These are phyloP conservation scores for Tylochromis polylepis DNA, from an alignment of 2,113 vertebrate genomes.

Conservation along the genomic window DNA sequence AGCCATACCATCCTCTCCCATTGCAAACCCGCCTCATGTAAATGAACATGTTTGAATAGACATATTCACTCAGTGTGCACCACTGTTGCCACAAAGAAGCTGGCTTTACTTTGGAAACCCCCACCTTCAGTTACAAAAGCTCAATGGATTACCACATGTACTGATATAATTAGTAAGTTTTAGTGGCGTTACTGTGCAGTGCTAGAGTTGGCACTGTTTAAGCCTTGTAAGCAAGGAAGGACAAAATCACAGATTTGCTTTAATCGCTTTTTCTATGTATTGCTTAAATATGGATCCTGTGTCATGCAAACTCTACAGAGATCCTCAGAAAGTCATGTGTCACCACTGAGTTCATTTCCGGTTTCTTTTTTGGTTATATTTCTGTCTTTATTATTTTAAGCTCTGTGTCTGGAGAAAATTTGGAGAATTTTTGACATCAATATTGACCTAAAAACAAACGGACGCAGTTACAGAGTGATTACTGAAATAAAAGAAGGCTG, in stretches of 20 bases:
- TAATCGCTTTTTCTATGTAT: not conserved
- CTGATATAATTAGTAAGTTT: not conserved
- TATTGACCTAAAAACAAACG: not conserved
- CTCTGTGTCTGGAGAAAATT: accelerated
- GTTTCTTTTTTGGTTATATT: not conserved
- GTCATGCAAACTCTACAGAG: not conserved
- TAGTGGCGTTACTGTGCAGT: not conserved
- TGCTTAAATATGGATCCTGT: not conserved
- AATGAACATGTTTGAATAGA: not conserved
- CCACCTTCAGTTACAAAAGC: not conserved
- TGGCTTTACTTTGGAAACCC: not conserved
- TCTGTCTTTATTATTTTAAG: not conserved
- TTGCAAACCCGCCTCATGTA: not conserved
- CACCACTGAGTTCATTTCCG: not conserved
- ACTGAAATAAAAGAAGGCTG: not conserved
- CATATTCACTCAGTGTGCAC: not conserved
- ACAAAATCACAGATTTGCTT: not conserved
- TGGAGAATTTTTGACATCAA: accelerated
- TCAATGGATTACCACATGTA: not conserved
- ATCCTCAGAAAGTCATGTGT: not conserved
- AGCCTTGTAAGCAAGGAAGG: not conserved
- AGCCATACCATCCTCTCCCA: not conserved
- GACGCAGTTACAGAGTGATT: accelerated
- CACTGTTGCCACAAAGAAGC: not conserved
- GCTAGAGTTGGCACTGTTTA: not conserved